phyloP scores from a whole-genome alignment of 2,888 invertebrate genomes.

The Pyrrhosoma nymphula region DNA sequence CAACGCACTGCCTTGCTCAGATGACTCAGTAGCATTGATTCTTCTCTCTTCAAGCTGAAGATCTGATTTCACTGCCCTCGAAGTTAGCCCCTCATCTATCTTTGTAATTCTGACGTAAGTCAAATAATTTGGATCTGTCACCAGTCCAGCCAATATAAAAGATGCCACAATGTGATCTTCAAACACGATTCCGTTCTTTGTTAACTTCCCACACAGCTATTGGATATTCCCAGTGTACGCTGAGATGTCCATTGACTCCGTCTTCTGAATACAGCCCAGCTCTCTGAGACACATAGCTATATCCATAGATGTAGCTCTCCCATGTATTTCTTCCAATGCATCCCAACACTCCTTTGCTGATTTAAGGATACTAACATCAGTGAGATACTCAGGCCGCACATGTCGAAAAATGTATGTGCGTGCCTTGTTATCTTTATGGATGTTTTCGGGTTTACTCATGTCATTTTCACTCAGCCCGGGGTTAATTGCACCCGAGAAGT shows the following conservation, averaged over 20 bases:
- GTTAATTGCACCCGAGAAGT: not conserved
- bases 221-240: not conserved
- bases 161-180: not conserved
- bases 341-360: not conserved
- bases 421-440: not conserved
- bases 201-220: not conserved
- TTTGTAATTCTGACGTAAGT: not conserved
- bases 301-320: conserved; percentile 2
- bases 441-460: not conserved
- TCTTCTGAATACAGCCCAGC: not conserved
- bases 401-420: not conserved
- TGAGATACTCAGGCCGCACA: not conserved
- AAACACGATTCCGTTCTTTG: not conserved
- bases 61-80: conserved; percentile 1
- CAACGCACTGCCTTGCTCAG: not conserved
- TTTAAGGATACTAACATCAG: not conserved
- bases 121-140: not conserved
- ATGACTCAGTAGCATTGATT: not conserved
- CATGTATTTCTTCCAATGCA: not conserved
- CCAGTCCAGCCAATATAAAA: not conserved
- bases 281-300: conserved; percentile 2
- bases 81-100: not conserved
- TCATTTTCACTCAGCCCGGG: not conserved
- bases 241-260: conserved; percentile 2
- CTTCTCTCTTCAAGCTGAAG: not conserved